phyloP scores from a whole-genome alignment of 2,797 vertebrate species.

The Rhodeus uyekii region DNA sequence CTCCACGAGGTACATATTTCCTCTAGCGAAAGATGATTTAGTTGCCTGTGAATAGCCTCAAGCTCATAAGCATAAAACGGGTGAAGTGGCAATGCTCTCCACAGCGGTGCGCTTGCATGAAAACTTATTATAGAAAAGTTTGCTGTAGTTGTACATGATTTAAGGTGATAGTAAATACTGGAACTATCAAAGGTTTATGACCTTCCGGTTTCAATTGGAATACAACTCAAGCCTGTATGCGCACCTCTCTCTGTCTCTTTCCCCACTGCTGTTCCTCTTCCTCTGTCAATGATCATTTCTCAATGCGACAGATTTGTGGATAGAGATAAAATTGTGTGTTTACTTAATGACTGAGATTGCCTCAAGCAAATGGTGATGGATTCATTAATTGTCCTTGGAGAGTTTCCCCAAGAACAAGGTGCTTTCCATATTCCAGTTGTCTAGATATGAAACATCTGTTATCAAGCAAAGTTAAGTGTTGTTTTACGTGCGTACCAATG shows the following conservation, averaged over 20 bases:
- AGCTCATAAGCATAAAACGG: constrained; percentile 42
- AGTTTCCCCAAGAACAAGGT: background rate
- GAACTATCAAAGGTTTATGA: constrained; percentile 25
- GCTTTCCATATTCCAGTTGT: constrained; percentile 13
- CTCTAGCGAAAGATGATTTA: constrained; percentile 25
- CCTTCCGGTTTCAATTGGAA: constrained; percentile 21
- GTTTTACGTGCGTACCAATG: background rate
- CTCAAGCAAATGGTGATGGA: constrained; percentile 13
- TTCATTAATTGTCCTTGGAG: constrained; percentile 3
- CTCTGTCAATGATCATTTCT: background rate
- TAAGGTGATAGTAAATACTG: constrained; percentile 43
- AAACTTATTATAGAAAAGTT: constrained; percentile 36
- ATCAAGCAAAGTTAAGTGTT: constrained; percentile 3
- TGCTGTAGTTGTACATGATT: constrained; percentile 31
- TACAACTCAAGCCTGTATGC: background rate
- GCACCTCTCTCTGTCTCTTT: background rate
- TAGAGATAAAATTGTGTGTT: constrained; percentile 3
- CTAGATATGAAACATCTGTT: background rate
- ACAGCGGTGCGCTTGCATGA: background rate
- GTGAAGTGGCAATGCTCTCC: constrained; percentile 11
- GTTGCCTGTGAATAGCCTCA: constrained; percentile 26
- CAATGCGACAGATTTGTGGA: background rate
- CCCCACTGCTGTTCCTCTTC: background rate
- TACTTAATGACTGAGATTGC: constrained; percentile 17
- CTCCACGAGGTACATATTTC: constrained; percentile 1